These are phyloP conservation scores for Dolichopus griseipennis DNA, from an alignment of 2,888 invertebrate species.

Conservation along the genomic window DNA sequence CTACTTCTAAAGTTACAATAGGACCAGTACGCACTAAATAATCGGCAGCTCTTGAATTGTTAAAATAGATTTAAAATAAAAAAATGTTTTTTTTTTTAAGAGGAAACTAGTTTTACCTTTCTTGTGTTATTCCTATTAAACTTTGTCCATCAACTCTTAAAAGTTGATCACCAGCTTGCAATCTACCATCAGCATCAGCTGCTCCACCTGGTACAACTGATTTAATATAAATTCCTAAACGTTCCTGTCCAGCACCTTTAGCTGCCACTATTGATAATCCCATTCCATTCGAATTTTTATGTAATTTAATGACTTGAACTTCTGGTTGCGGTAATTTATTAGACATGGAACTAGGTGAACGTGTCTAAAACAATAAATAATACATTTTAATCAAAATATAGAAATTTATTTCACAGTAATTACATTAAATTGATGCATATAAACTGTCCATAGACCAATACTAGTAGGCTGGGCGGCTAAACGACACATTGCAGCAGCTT, in stretches of 20 bases:
- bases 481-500: conserved; percentile 77
- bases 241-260: conserved; percentile 73
- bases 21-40: conserved; percentile 90
- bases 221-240: conserved; percentile 96
- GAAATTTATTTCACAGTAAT: conserved; percentile 22
- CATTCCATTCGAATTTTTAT: conserved; percentile 94
- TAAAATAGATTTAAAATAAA: not conserved
- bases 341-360: conserved; percentile 60
- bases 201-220: conserved; percentile 93
- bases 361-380: conserved; percentile 40
- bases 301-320: conserved; percentile 75
- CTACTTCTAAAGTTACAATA: conserved; percentile 88
- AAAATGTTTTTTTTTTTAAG: not conserved
- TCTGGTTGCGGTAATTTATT: conserved; percentile 58
- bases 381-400: not conserved
- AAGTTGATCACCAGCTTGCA: conserved; percentile 95
- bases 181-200: conserved; percentile 84
- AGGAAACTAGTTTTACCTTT: conserved; percentile 46
- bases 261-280: conserved; percentile 98
- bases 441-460: conserved; percentile 91
- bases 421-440: conserved; percentile 62
- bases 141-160: conserved; percentile 95
- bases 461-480: conserved; percentile 85
- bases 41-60: conserved; percentile 72
- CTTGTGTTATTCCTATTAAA: conserved; percentile 75